A percentile compares a stretch with the other conserved stretches of the same genome.
phyloP scores from a whole-genome alignment of 2,797 vertebrate genomes.

The Poeciliopsis turneri region DNA sequence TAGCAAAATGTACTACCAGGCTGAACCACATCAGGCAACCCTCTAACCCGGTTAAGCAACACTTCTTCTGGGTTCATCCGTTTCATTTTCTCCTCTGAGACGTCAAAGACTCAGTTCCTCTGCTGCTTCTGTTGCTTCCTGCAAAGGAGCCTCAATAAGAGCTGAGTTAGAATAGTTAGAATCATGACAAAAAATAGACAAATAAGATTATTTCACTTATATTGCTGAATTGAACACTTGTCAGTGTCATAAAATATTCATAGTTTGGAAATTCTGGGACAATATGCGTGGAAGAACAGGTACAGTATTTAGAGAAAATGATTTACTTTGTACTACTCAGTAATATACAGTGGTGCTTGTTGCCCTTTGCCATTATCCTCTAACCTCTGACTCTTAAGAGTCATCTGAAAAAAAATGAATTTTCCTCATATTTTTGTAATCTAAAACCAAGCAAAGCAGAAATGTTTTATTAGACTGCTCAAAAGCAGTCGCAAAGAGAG shows the following conservation, averaged over 20 bases:
- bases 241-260: background rate
- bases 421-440: background rate
- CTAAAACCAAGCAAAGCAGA: background rate
- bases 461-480: background rate
- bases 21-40: background rate
- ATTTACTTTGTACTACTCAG: background rate
- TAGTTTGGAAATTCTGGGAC: background rate
- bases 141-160: background rate
- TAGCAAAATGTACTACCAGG: background rate
- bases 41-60: background rate
- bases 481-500: background rate
- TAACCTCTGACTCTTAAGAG: background rate
- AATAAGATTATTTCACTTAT: background rate
- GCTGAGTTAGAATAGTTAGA: background rate
- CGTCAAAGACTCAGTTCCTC: background rate
- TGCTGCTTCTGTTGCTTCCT: background rate
- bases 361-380: background rate
- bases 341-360: background rate
- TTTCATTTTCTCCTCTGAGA: background rate
- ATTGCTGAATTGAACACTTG: background rate
- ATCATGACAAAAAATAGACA: background rate
- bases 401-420: background rate
- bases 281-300: background rate
- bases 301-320: background rate
- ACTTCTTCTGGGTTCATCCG: background rate